Evolutionary conservation across 2,113 vertebrate species (phyloP).

Genomic region (Platysternon megacephalum): DNA sequence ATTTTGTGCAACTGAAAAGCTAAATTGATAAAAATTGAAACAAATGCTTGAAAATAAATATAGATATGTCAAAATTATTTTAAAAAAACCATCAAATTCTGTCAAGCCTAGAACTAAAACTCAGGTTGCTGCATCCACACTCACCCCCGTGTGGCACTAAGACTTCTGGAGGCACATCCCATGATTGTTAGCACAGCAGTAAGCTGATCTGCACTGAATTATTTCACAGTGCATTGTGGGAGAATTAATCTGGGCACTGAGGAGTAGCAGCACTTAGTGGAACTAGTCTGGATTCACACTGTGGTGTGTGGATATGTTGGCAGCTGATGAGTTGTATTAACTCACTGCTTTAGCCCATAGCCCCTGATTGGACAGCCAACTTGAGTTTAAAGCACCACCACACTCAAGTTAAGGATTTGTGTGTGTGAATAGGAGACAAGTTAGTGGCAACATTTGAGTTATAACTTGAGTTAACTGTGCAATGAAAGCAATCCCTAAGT

Average conservation of each 20-base stretch:
- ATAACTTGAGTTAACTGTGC: background rate
- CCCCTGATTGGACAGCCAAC: background rate
- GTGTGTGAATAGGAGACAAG: background rate
- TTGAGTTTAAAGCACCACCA: background rate
- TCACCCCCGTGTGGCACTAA: background rate
- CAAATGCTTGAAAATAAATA: background rate
- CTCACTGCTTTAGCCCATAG: background rate
- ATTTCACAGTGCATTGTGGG: background rate
- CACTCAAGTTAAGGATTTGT: background rate
- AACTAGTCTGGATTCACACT: conserved; percentile 50
- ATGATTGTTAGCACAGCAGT: rapidly evolving
- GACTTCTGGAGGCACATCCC: rapidly evolving
- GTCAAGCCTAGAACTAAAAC: background rate
- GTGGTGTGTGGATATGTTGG: conserved; percentile 53
- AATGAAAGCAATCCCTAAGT: rapidly evolving
- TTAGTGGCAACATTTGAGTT: background rate
- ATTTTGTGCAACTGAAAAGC: background rate
- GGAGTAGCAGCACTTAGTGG: background rate
- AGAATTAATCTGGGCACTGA: background rate
- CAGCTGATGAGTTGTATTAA: conserved; percentile 54
- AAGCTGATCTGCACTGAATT: background rate
- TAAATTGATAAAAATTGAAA: background rate
- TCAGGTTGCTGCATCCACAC: background rate
- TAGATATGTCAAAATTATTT: background rate
- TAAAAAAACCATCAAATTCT: background rate